Conservation (phyloP, 2,113 vertebrate genomes). For the Alligator sinensis region DNA sequence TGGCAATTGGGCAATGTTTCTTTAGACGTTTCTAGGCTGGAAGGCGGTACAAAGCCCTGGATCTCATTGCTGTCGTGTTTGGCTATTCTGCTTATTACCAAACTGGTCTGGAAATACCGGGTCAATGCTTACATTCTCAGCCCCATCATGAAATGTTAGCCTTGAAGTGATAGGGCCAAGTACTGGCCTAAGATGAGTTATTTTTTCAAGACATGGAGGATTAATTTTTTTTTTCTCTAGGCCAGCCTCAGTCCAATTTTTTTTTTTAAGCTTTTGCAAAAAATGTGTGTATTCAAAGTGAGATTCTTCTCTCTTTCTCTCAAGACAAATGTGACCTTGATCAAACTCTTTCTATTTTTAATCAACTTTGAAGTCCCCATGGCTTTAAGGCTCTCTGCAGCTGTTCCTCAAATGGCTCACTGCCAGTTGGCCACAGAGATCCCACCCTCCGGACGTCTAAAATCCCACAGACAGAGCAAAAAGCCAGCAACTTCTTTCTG, state of each 20-base stretch:
- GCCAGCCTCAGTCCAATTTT: rapidly evolving
- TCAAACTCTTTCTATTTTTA: conserved; percentile 69
- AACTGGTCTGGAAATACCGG: not conserved
- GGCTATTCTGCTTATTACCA: not conserved
- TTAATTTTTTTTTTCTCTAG: conserved; percentile 29
- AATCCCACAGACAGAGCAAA: not conserved
- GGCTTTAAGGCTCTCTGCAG: conserved; percentile 58
- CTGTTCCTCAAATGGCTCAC: conserved; percentile 68
- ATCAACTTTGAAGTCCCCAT: conserved; percentile 49
- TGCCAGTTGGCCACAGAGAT: conserved; percentile 38
- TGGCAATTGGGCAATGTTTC: not conserved
- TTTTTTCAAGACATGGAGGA: not conserved
- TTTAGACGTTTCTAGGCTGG: not conserved
- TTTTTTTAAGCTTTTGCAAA: not conserved
- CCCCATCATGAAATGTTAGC: not conserved
- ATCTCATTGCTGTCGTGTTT: not conserved
- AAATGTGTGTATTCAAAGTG: conserved; percentile 36
- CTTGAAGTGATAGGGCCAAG: not conserved
- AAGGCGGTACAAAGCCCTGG: not conserved
- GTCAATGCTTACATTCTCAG: not conserved
- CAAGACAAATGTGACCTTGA: conserved; percentile 60
- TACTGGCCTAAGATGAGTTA: not conserved
- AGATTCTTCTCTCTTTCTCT: conserved; percentile 22
- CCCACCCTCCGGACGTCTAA: not conserved
- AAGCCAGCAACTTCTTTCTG: conserved; percentile 2